A percentile compares a stretch with the other conserved stretches of the same genome.
phyloP scores from a whole-genome alignment of 1,140 invertebrate species.

The Leguminivora glycinivorella region DNA sequence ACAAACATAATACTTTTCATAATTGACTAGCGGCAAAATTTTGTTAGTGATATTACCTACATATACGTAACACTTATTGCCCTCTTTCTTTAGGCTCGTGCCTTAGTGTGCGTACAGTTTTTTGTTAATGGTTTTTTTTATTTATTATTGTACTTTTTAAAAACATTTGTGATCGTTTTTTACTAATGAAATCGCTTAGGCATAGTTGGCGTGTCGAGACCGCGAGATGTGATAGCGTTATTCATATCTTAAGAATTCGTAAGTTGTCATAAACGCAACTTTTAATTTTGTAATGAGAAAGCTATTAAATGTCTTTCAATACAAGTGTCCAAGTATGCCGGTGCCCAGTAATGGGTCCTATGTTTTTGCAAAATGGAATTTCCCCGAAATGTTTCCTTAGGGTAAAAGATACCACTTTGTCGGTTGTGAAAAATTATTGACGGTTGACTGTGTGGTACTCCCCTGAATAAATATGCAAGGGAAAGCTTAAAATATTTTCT shows the following conservation, averaged over 20 bases:
- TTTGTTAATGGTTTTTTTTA: constrained; percentile 44
- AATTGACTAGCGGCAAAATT: not conserved
- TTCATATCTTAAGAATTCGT: constrained; percentile 14
- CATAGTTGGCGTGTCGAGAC: not conserved
- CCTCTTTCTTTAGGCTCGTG: constrained; percentile 30
- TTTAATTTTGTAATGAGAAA: constrained; percentile 3
- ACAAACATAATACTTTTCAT: not conserved
- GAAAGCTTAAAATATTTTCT: constrained; percentile 50
- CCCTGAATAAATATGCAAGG: constrained; percentile 38
- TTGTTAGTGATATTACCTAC: constrained; percentile 1
- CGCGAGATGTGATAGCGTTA: constrained; percentile 3
- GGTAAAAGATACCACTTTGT: constrained; percentile 16
- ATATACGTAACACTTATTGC: constrained; percentile 2
- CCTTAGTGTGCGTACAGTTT: constrained; percentile 40
- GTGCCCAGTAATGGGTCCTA: not conserved
- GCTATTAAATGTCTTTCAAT: constrained; percentile 6
- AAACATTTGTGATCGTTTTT: constrained; percentile 46
- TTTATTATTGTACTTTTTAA: constrained; percentile 45
- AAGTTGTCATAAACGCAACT: not conserved
- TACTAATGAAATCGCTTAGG: constrained; percentile 30
- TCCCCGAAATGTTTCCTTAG: not conserved
- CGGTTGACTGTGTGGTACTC: constrained; percentile 44
- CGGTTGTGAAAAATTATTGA: constrained; percentile 23
- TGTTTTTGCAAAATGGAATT: constrained; percentile 9
- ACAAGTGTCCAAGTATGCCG: not conserved